Evolutionary conservation across 1,140 invertebrate species (phyloP).

Genomic region (Monochamus saltuarius): DNA sequence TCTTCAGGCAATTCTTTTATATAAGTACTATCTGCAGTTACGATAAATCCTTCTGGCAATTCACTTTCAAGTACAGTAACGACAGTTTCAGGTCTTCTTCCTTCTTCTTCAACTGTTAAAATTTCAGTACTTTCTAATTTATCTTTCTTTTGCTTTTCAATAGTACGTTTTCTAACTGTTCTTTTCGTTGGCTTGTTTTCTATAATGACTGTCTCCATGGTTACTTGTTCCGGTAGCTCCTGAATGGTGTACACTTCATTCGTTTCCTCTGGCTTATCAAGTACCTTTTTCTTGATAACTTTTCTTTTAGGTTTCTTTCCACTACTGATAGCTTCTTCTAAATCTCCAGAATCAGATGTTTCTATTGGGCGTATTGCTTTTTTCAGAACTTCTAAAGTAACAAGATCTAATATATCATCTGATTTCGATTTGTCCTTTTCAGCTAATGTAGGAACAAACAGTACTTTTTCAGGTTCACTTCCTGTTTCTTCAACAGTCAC

Average conservation of each 20-base stretch:
- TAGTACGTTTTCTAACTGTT: constrained; percentile 46
- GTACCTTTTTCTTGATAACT: constrained; percentile 46
- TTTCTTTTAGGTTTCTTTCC: constrained; percentile 49
- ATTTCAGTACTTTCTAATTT: constrained; percentile 44
- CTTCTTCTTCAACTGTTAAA: constrained; percentile 46
- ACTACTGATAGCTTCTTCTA: constrained; percentile 38
- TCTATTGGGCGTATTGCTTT: constrained; percentile 18
- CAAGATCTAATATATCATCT: constrained; percentile 21
- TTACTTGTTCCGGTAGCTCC: constrained; percentile 47
- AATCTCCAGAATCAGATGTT: no score
- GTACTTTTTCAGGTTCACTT: constrained; percentile 16
- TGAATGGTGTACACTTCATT: constrained; percentile 23
- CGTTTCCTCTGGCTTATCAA: constrained; percentile 41
- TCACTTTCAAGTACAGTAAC: constrained; percentile 34
- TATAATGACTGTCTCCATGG: constrained; percentile 51
- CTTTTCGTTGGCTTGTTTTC: constrained; percentile 50
- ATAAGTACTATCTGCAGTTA: constrained; percentile 41
- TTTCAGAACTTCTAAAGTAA: constrained; percentile 36
- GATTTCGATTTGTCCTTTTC: constrained; percentile 20
- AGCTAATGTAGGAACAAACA: background rate
- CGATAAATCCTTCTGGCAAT: constrained; percentile 37
- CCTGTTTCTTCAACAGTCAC: constrained; percentile 41
- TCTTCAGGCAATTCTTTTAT: constrained; percentile 47
- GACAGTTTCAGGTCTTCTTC: constrained; percentile 48
- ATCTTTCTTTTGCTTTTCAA: constrained; percentile 42